Evolutionary conservation across 2,113 vertebrate species (phyloP).

Genomic region (Hypomesus transpacificus): DNA sequence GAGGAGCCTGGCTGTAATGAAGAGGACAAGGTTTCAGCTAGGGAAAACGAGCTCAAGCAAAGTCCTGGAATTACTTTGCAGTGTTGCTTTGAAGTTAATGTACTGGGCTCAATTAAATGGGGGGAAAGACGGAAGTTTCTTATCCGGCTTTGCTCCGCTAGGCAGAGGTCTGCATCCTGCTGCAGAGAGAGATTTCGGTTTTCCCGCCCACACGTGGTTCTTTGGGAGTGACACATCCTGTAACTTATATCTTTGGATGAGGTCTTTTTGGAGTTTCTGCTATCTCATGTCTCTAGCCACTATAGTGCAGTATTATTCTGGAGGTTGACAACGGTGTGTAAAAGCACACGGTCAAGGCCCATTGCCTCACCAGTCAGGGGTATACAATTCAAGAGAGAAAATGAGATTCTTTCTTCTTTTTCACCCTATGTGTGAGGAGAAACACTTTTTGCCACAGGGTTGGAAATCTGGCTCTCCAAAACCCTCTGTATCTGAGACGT

Average conservation of each 20-base stretch:
- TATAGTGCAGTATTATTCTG: slow-evolving; percentile 30
- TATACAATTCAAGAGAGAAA: slow-evolving; percentile 52
- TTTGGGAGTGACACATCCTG: background rate
- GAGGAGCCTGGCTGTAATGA: slow-evolving; percentile 54
- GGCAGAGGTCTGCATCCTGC: slow-evolving; percentile 41
- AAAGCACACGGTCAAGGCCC: slow-evolving; percentile 60
- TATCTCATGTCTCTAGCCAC: background rate
- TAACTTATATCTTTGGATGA: slow-evolving; percentile 27
- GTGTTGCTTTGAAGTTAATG: slow-evolving; percentile 65
- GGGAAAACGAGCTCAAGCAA: slow-evolving; percentile 49
- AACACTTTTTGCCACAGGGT: slow-evolving; percentile 34
- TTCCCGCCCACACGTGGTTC: background rate
- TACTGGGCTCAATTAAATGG: slow-evolving; percentile 55
- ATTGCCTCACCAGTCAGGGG: slow-evolving; percentile 60
- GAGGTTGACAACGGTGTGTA: slow-evolving; percentile 51
- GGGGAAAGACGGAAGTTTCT: background rate
- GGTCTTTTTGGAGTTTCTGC: slow-evolving; percentile 19
- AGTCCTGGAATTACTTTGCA: slow-evolving; percentile 23
- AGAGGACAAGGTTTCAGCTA: slow-evolving; percentile 54
- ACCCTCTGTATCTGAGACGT: background rate
- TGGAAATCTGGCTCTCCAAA: slow-evolving; percentile 23
- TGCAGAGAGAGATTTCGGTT: background rate
- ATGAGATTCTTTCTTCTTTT: slow-evolving; percentile 38
- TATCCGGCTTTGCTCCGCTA: slow-evolving; percentile 32
- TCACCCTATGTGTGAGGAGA: slow-evolving; percentile 31